These are phyloP conservation scores for Setophaga petechia DNA, from an alignment of 2,113 vertebrate species.

Conservation along the genomic window DNA sequence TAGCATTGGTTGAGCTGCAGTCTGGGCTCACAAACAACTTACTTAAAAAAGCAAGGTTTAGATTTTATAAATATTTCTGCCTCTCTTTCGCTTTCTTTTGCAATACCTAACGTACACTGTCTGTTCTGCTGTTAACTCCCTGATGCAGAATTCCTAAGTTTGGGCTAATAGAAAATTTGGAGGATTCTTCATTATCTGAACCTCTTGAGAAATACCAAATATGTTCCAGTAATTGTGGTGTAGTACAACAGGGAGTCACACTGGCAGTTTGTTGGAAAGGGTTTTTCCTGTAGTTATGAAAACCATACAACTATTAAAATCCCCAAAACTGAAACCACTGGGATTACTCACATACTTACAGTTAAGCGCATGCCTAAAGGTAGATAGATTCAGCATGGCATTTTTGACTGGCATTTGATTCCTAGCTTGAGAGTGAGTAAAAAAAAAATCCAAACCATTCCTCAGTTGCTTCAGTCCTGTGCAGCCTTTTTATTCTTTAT, in stretches of 20 bases:
- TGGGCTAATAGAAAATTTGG: constrained; percentile 70
- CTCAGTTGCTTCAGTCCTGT: not conserved
- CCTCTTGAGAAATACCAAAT: constrained; percentile 69
- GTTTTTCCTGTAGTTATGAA: constrained; percentile 71
- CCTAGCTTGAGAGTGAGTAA: not conserved
- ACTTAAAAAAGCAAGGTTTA: not conserved
- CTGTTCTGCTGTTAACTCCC: constrained; percentile 63
- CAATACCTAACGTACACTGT: constrained; percentile 11
- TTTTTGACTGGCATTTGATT: constrained; percentile 19
- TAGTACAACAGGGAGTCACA: constrained; percentile 69
- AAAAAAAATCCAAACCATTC: not conserved
- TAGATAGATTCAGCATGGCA: constrained; percentile 43
- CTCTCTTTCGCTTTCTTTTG: not conserved
- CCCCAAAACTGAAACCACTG: constrained; percentile 52
- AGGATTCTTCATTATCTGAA: constrained; percentile 71
- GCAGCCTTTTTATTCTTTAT: not conserved
- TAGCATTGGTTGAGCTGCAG: not conserved
- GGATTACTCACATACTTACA: constrained; percentile 66
- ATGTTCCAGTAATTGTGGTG: constrained; percentile 68
- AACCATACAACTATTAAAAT: constrained; percentile 72
- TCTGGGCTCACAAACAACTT: not conserved
- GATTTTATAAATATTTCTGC: not conserved
- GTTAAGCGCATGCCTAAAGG: constrained; percentile 70
- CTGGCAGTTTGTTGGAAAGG: constrained; percentile 71
- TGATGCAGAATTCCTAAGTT: constrained; percentile 65